Evolutionary conservation across 2,113 vertebrate species (phyloP).

Genomic region (Crocuta crocuta): DNA sequence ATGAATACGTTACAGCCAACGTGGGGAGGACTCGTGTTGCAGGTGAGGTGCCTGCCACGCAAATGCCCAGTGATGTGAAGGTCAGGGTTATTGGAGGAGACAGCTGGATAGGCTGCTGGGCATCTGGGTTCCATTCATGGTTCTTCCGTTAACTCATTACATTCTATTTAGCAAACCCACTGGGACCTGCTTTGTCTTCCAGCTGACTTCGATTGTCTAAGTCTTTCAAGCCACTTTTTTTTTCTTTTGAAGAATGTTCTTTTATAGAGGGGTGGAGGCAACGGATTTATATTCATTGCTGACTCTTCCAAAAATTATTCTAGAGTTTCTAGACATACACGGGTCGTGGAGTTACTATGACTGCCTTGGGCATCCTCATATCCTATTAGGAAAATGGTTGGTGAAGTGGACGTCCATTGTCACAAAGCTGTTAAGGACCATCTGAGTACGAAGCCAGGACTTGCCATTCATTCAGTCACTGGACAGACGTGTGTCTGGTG

Average conservation of each 20-base stretch:
- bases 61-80: fast-evolving
- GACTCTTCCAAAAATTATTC: background rate
- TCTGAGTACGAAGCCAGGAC: background rate
- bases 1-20: fast-evolving
- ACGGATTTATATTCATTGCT: background rate
- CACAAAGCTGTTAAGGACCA: background rate
- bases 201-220: background rate
- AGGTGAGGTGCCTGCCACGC: background rate
- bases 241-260: background rate
- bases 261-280: background rate
- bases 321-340: background rate
- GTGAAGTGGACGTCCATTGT: background rate
- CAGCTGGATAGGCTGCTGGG: background rate
- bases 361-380: background rate
- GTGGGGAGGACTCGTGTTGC: fast-evolving
- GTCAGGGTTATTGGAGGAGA: background rate
- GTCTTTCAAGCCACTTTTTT: background rate
- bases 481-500: background rate
- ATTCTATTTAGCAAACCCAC: background rate
- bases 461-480: background rate
- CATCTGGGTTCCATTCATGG: background rate
- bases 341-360: background rate
- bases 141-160: background rate
- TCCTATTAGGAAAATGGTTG: background rate
- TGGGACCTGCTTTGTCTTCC: background rate